phyloP scores from a whole-genome alignment of 2,888 invertebrate species.

The Morpho deidamia region DNA sequence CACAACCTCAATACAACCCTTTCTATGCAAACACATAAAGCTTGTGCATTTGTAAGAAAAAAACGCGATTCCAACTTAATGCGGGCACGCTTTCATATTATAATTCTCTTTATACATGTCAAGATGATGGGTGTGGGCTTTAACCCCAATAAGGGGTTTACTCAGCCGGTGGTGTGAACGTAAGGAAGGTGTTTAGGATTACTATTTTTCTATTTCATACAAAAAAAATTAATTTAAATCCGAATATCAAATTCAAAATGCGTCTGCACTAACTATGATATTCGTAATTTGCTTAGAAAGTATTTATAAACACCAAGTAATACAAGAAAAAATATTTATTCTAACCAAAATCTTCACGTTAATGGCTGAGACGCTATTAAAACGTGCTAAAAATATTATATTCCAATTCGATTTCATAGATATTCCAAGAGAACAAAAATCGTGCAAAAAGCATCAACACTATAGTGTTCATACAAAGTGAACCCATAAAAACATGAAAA shows the following conservation, averaged over 20 bases:
- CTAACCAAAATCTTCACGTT: too few species aligned
- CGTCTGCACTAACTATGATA: too few species aligned
- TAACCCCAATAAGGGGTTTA: neutral
- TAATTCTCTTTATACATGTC: constrained; percentile 17
- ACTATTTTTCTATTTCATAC: too few species aligned
- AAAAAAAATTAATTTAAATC: too few species aligned
- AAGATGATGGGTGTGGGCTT: constrained; percentile 3
- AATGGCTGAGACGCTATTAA: too few species aligned
- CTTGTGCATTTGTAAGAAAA: constrained; percentile 33
- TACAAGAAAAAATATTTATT: too few species aligned
- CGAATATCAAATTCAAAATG: too few species aligned
- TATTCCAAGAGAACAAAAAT: neutral
- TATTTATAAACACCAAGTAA: too few species aligned
- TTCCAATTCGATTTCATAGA: too few species aligned
- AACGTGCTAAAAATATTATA: too few species aligned
- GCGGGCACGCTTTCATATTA: constrained; percentile 22
- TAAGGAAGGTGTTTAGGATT: too few species aligned
- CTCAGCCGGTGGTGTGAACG: neutral
- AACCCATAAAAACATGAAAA: constrained; percentile 17
- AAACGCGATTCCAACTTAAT: constrained; percentile 26
- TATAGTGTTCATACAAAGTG: constrained; percentile 8
- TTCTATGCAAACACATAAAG: constrained; percentile 44
- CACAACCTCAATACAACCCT: constrained; percentile 27
- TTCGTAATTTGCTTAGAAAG: too few species aligned
- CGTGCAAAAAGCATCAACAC: constrained; percentile 6